phyloP scores from a whole-genome alignment of 2,797 vertebrate genomes.

The Alectoris magna region DNA sequence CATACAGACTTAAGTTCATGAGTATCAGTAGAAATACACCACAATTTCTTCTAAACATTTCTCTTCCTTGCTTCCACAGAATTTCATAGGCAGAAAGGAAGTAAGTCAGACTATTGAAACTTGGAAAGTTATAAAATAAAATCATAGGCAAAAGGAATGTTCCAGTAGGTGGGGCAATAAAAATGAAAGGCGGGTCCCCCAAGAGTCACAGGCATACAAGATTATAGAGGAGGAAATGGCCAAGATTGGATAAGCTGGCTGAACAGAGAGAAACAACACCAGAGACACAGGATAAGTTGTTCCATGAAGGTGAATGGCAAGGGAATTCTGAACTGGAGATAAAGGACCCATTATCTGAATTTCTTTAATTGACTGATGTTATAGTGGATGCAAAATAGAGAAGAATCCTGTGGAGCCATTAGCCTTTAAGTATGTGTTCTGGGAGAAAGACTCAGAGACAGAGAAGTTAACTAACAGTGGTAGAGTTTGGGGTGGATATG shows the following conservation, averaged over 20 bases:
- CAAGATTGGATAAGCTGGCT: slow-evolving; percentile 44
- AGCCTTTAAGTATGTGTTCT: neutral
- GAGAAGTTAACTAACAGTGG: neutral
- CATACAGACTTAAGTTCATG: neutral
- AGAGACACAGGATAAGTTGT: neutral
- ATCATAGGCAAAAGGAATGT: slow-evolving; percentile 2
- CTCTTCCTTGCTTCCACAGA: neutral
- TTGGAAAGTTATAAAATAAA: slow-evolving; percentile 33
- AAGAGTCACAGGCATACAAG: slow-evolving; percentile 30
- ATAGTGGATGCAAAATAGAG: neutral
- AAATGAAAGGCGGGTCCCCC: neutral
- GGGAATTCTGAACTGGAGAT: neutral
- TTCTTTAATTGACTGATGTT: neutral
- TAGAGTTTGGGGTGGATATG: neutral
- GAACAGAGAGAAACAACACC: neutral
- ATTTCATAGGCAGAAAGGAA: neutral
- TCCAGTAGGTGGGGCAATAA: slow-evolving; percentile 43
- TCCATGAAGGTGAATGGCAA: slow-evolving; percentile 2
- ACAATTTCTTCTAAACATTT: neutral
- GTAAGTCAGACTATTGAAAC: slow-evolving; percentile 28
- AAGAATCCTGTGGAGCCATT: neutral
- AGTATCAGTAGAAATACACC: neutral
- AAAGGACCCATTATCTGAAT: neutral
- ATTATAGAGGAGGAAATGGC: slow-evolving; percentile 11
- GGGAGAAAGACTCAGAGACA: neutral